These are phyloP conservation scores for Epinephelus malabaricus DNA, from an alignment of 2,797 vertebrate genomes.

Conservation along the genomic window DNA sequence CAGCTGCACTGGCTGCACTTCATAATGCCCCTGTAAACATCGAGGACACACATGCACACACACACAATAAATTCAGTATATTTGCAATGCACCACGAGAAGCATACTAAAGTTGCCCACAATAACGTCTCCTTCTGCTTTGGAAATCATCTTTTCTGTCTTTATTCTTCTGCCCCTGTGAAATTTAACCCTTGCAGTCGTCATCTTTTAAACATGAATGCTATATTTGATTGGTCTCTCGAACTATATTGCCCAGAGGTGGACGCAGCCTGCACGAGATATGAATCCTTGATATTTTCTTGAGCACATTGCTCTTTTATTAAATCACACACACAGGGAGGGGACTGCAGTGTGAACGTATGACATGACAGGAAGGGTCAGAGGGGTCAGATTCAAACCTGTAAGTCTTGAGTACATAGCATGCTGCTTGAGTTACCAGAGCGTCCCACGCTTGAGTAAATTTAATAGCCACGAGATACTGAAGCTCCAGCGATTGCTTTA, in stretches of 20 bases:
- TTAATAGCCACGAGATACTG: conserved; percentile 49
- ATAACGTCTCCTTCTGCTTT: conserved; percentile 37
- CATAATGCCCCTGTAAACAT: conserved; percentile 21
- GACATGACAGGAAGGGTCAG: conserved; percentile 33
- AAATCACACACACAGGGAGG: conserved; percentile 31
- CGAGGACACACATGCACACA: background rate
- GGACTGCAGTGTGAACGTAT: conserved; percentile 20
- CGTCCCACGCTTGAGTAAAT: conserved; percentile 40
- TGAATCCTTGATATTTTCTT: conserved; percentile 59
- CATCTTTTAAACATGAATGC: conserved; percentile 80
- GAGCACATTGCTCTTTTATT: conserved; percentile 23
- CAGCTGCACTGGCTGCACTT: conserved; percentile 22
- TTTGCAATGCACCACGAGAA: conserved; percentile 51
- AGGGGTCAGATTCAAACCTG: conserved; percentile 45
- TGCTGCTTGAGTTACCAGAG: conserved; percentile 8
- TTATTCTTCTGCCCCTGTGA: conserved; percentile 50
- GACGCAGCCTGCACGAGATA: conserved; percentile 32
- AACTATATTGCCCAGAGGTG: conserved; percentile 33
- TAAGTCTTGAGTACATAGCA: conserved; percentile 18
- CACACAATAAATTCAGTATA: conserved; percentile 43
- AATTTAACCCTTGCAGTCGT: conserved; percentile 58
- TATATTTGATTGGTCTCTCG: conserved; percentile 60
- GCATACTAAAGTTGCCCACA: conserved; percentile 23
- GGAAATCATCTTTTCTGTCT: conserved; percentile 49
- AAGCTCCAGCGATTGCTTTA: conserved; percentile 42